Percentiles rank a stretch among this genome's conserved stretches.
Evolutionary conservation across 2,797 vertebrate species (phyloP).

Genomic region (Dallia pectoralis): DNA sequence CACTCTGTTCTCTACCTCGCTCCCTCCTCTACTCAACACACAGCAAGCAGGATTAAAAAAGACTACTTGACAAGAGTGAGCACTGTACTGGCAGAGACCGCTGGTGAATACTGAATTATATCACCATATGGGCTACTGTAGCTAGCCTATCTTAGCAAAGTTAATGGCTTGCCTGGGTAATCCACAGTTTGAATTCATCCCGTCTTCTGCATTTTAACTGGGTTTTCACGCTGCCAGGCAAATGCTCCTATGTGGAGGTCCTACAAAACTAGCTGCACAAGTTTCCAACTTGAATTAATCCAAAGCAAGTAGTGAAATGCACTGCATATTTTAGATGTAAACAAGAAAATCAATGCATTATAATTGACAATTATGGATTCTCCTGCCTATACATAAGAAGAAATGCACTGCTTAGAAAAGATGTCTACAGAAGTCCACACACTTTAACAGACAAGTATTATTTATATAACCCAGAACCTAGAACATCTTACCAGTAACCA

Average conservation of each 20-base stretch:
- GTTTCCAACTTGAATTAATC: background rate
- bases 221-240: background rate
- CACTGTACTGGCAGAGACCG: constrained; percentile 24
- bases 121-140: constrained; percentile 4
- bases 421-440: background rate
- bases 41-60: constrained; percentile 16
- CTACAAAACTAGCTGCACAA: constrained; percentile 8
- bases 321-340: background rate
- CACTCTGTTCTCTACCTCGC: background rate
- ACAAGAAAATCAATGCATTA: background rate
- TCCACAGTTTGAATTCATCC: constrained; percentile 1
- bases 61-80: constrained; percentile 26
- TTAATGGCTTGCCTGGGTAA: background rate
- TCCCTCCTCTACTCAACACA: background rate
- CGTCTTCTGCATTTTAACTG: background rate
- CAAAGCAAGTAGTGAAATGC: background rate
- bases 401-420: background rate
- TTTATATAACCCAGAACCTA: too few species aligned
- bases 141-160: background rate
- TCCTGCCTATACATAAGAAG: background rate
- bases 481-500: too few species aligned
- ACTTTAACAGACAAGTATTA: background rate
- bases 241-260: background rate
- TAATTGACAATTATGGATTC: background rate
- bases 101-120: constrained; percentile 30